Evolutionary conservation across 2,888 invertebrate genomes (phyloP).

Genomic region (Gastrophysa polygoni): DNA sequence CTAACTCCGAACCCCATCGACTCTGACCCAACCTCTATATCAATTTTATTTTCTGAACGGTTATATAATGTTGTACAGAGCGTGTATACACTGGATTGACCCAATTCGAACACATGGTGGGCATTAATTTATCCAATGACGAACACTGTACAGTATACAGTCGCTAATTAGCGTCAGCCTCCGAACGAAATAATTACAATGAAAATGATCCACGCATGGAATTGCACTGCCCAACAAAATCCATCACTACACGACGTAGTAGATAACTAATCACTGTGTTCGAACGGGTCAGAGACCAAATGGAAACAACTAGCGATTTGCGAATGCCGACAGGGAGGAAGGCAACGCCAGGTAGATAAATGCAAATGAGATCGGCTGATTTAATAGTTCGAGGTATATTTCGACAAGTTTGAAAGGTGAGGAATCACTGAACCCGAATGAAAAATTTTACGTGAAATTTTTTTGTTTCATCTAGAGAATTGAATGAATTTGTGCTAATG

Average conservation of each 20-base stretch:
- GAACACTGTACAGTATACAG: too few species aligned
- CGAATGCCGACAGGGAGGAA: constrained; percentile 9
- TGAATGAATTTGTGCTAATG: too few species aligned
- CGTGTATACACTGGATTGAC: constrained; percentile 4
- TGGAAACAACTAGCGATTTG: constrained; percentile 16
- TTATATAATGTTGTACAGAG: neutral
- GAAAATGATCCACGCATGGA: constrained; percentile 22
- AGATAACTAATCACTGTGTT: constrained; percentile 24
- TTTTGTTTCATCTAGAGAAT: too few species aligned
- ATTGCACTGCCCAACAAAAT: constrained; percentile 18
- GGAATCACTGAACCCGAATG: neutral
- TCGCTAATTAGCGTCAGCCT: constrained; percentile 17
- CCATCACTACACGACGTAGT: too few species aligned
- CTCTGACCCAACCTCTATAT: too few species aligned
- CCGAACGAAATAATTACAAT: constrained; percentile 20
- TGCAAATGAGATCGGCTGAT: constrained; percentile 12
- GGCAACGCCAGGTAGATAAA: constrained; percentile 17
- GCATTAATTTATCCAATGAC: constrained; percentile 15
- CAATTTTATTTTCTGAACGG: too few species aligned
- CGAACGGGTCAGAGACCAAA: constrained; percentile 8
- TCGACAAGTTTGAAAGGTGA: neutral
- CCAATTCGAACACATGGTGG: constrained; percentile 17
- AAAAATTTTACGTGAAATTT: neutral
- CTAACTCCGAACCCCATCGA: too few species aligned
- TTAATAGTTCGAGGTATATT: neutral